Base-by-base conservation (phyloP, 2,888 invertebrate species). In the Sinotaia quadrata region DNA sequence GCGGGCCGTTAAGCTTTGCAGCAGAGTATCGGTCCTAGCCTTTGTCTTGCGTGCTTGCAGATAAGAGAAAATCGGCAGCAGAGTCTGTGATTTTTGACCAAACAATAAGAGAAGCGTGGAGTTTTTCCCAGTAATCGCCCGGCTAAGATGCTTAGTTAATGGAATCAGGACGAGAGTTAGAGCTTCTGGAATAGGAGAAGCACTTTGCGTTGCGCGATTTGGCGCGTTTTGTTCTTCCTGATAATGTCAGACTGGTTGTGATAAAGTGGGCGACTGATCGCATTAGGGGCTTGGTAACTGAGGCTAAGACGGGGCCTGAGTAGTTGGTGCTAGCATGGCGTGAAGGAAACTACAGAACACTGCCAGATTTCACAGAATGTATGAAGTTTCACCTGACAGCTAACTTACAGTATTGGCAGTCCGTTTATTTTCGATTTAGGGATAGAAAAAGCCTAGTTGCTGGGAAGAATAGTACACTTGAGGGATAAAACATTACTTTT, bases 121-220 rank as follows among this genome's bases (percentile, higher is more conserved):
- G 44, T 47, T 51, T 52, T 58, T 44, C 56, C 44, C 34, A 21
- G 56, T 65, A 56, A 65, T 65, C 65, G 41, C 41, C 31, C 44
- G 44, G 41, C 65, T 65, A 65, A 65, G 41, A 65, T 56, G 65
- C 65, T 65, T 54, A 56, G 54, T 52, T 65, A 65, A 65, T 65
- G 65, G 65, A 56, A 65, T 65, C 56, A 44, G 12, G 8, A 12
- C 41, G 27, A 18, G 8, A 10, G 44, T 24, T 36, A 31, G 7
- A 18, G 10, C 18, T 21, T 44, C 29, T 44, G 31, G 29, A 27
- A 29, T 29, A 29, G 29, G 41, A 59, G 59, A 37, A 29, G 41
- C 29, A 34, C 47, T 24, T 47, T 7, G 47, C 47, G 18, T 15
- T n/a, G 47, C 47, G 2, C 18, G 47, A 7, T 47, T 41, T 47